These are phyloP conservation scores for Hyles vespertilio DNA, from an alignment of 1,140 invertebrate species.

Conservation along the genomic window DNA sequence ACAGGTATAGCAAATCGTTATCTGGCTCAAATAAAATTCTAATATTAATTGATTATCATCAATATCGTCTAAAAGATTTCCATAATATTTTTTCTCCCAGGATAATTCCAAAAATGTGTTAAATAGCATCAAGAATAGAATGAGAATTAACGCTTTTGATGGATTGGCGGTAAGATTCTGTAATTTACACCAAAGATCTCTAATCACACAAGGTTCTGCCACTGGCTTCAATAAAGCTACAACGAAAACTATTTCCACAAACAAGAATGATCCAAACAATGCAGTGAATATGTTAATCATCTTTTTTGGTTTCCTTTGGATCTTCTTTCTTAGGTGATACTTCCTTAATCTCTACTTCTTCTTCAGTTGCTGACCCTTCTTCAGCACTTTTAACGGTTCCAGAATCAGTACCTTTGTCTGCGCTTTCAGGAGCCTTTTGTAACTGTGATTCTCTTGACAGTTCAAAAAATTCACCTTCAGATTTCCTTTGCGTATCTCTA, in stretches of 20 bases:
- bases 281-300: slow-evolving; percentile 47
- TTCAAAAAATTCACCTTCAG: neutral
- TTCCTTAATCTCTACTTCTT: slow-evolving; percentile 2
- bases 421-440: neutral
- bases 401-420: slow-evolving; percentile 4
- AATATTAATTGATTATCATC: slow-evolving; percentile 25
- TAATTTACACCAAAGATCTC: slow-evolving; percentile 40
- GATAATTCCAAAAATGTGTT: slow-evolving; percentile 35
- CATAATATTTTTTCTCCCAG: slow-evolving; percentile 28
- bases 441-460: neutral
- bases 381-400: too few relatives aligned
- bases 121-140: slow-evolving; percentile 23
- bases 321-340: slow-evolving; percentile 6
- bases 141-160: slow-evolving; percentile 21
- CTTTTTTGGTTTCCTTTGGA: slow-evolving; percentile 20
- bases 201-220: slow-evolving; percentile 34
- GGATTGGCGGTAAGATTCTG: slow-evolving; percentile 21
- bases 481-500: slow-evolving; percentile 25
- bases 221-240: slow-evolving; percentile 43
- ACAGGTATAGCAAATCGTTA: slow-evolving; percentile 29
- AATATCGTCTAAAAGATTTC: slow-evolving; percentile 15
- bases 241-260: slow-evolving; percentile 34
- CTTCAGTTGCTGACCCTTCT: slow-evolving; percentile 5
- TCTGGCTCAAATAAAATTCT: slow-evolving; percentile 36
- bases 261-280: slow-evolving; percentile 25